Base-by-base conservation (phyloP, 2,113 vertebrate genomes). In the Pundamilia nyererei region DNA sequence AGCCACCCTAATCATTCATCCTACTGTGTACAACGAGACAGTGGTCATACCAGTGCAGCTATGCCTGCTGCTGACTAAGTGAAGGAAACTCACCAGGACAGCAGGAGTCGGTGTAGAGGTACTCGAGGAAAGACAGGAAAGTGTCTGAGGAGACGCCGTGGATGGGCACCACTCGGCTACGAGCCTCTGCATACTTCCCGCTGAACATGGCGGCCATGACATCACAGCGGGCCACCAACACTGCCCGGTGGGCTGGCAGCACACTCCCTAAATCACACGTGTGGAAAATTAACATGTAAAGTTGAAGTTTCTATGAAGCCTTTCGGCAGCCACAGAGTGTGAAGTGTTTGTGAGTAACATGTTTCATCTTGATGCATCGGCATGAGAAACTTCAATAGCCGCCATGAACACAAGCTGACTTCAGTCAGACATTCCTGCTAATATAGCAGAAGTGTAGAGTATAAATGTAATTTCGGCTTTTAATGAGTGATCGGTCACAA, bases 151-250 rank as follows among this genome's bases (percentile, higher is more conserved):
- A 98, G 91, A 99, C 97, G 0, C 98, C 98, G 1, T 98, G 96
- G 62, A 99, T 98, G 40, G 98, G 98, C 92, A 99, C 97, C 91
- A 98, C 97, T 83, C 97, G 72, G 40, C 97, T 98, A 40, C 97
- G 97, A 17, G 98, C 97, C 96, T 99, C 98, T 19, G 98, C 96
- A 24, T 99, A 99, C 89, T 97, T 99, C 11, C 98, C 98, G 21
- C 97, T 99, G 92, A 99, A 99, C 98, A 99, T 99, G 90, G 98
- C 98, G 3, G 98, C 98, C 98, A 99, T 99, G 82, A 99, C 98
- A 47, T 99, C 97, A 84, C 98, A 99, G 62, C 98, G 98, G 6
- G 98, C 98, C 80, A 98, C 97, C 88, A 99, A 95, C 87, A 99
- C 97, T 5, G 98, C 98, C 85, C 97, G 96, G 94, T 99, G 98